Conservation (phyloP, 1,140 invertebrate species). For the Drosophila tsacasi region DNA sequence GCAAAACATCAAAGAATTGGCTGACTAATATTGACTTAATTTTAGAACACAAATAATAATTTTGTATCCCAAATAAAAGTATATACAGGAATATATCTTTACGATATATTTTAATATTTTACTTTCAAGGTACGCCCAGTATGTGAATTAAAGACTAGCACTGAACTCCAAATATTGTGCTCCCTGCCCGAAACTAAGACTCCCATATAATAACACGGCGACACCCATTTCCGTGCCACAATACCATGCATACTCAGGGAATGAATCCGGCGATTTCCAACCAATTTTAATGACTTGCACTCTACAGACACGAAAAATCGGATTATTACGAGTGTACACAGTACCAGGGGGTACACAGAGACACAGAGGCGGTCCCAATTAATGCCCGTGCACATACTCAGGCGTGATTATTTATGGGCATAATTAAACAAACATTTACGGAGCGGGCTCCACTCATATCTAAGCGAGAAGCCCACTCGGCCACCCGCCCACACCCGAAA, state of each 20-base stretch:
- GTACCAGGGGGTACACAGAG: slow-evolving; percentile 5
- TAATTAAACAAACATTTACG: slow-evolving; percentile 77
- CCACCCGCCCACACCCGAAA: slow-evolving; percentile 46
- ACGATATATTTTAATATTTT: background rate
- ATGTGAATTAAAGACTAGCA: background rate
- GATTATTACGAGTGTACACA: slow-evolving; percentile 65
- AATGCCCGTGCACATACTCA: slow-evolving; percentile 67
- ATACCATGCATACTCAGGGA: slow-evolving; percentile 7
- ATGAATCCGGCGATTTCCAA: slow-evolving; percentile 46
- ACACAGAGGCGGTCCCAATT: slow-evolving; percentile 60
- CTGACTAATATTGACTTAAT: no score
- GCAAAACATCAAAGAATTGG: no score
- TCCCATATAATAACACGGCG: slow-evolving; percentile 5
- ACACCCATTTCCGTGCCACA: slow-evolving; percentile 28
- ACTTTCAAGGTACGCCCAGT: background rate
- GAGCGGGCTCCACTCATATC: slow-evolving; percentile 48
- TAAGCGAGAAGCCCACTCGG: slow-evolving; percentile 29
- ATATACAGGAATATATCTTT: background rate
- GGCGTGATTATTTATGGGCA: slow-evolving; percentile 77
- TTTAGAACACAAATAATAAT: no score
- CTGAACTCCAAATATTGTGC: slow-evolving; percentile 4
- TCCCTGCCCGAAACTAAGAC: slow-evolving; percentile 1
- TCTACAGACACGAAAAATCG: slow-evolving; percentile 51
- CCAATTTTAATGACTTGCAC: slow-evolving; percentile 71
- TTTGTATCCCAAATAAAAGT: no score